These are phyloP conservation scores for Passer montanus DNA, from an alignment of 2,113 vertebrate species.

Conservation along the genomic window DNA sequence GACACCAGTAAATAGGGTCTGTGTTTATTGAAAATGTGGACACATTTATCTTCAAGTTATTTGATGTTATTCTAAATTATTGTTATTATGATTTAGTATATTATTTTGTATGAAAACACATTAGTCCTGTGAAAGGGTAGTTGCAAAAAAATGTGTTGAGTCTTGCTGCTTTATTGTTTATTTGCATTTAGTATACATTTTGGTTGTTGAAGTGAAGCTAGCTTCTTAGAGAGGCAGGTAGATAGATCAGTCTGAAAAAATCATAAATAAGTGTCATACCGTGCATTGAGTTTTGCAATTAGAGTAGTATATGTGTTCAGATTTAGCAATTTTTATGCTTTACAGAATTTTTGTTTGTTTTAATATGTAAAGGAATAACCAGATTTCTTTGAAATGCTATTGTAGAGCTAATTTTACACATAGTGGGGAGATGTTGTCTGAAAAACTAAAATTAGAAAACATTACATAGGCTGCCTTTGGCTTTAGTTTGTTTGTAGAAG, in stretches of 20 bases:
- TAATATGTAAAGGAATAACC: constrained; percentile 50
- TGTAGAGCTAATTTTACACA: constrained; percentile 50
- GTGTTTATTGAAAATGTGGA: constrained; percentile 7
- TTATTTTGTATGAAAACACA: constrained; percentile 68
- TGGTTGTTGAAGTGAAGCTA: constrained; percentile 19
- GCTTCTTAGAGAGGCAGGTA: constrained; percentile 34
- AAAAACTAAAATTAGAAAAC: constrained; percentile 54
- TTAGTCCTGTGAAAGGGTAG: constrained; percentile 68
- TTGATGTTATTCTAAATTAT: constrained; percentile 71
- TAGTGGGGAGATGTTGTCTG: not conserved
- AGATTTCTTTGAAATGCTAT: constrained; percentile 51
- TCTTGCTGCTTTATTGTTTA: constrained; percentile 43
- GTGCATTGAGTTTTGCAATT: constrained; percentile 52
- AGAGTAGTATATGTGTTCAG: constrained; percentile 53
- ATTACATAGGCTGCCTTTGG: constrained; percentile 39
- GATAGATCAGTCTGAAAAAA: constrained; percentile 26
- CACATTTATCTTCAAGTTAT: constrained; percentile 62
- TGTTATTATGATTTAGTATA: constrained; percentile 63
- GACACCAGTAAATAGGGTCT: not conserved
- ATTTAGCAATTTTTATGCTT: constrained; percentile 46
- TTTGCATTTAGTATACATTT: constrained; percentile 47
- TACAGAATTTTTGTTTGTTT: constrained; percentile 46
- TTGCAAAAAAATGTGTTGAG: constrained; percentile 20
- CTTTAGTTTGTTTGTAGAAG: not conserved
- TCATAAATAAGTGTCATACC: constrained; percentile 52